These are phyloP conservation scores for Cydia strobilella DNA, from an alignment of 1,140 invertebrate genomes.

Conservation along the genomic window DNA sequence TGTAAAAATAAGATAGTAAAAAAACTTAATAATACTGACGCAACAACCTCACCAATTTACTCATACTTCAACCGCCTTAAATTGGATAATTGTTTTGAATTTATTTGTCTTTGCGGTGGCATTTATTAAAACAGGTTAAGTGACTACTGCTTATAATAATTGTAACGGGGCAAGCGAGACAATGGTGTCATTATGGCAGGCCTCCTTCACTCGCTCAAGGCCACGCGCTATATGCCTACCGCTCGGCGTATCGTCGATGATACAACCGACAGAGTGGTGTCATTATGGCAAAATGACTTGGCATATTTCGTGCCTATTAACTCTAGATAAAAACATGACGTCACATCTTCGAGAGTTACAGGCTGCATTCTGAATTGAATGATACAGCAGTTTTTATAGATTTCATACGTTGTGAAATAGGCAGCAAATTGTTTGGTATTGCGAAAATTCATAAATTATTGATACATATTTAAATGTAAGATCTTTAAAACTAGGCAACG, in stretches of 20 bases:
- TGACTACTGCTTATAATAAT: constrained; percentile 2
- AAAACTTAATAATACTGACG: not conserved
- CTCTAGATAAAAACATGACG: not conserved
- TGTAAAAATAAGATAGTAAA: no score
- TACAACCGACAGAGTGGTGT: no score
- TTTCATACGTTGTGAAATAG: constrained; percentile 23
- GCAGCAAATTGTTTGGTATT: not conserved
- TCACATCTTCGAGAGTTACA: not conserved
- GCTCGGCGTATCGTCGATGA: no score
- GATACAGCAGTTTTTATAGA: constrained; percentile 9
- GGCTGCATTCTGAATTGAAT: not conserved
- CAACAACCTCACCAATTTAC: not conserved
- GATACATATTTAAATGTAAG: no score
- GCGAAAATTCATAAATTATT: no score
- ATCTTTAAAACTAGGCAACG: no score
- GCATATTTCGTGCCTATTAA: not conserved
- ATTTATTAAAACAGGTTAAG: constrained; percentile 8
- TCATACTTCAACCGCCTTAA: not conserved
- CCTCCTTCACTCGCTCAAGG: no score
- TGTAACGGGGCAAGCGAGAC: not conserved
- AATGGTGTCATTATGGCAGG: constrained; percentile 7
- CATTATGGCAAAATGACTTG: not conserved
- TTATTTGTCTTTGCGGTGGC: not conserved
- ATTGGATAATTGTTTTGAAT: not conserved
- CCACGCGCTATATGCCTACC: no score